A percentile compares a stretch with the other conserved stretches of the same genome.
Evolutionary conservation across 2,888 invertebrate species (phyloP).

Genomic region (Ctenicera cuprea): DNA sequence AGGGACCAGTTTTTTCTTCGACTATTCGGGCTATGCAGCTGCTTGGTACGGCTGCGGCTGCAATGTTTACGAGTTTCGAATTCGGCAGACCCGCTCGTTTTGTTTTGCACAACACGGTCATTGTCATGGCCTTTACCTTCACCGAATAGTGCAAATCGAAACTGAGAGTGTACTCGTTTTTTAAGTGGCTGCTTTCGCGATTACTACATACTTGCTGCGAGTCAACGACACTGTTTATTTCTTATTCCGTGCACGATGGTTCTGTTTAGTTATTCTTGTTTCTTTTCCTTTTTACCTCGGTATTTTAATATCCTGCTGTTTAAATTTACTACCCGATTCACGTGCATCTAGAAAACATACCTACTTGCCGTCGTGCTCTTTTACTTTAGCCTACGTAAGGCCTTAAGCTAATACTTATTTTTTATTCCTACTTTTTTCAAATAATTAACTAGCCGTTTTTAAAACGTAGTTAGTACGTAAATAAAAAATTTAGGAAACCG

Average conservation of each 20-base stretch:
- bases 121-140: constrained; percentile 71
- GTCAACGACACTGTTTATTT: constrained; percentile 64
- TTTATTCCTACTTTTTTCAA: too few species aligned
- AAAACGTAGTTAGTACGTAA: too few species aligned
- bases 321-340: constrained; percentile 12
- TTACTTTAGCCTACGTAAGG: too few species aligned
- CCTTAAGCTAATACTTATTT: too few species aligned
- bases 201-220: constrained; percentile 62
- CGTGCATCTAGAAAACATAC: neutral
- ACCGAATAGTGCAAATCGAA: constrained; percentile 69
- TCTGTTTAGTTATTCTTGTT: constrained; percentile 11
- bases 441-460: too few species aligned
- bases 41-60: constrained; percentile 34
- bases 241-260: constrained; percentile 56
- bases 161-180: constrained; percentile 69
- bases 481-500: too few species aligned
- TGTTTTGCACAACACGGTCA: constrained; percentile 64
- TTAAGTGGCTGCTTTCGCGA: constrained; percentile 63
- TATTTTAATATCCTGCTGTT: constrained; percentile 6
- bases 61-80: constrained; percentile 41
- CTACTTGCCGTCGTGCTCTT: neutral
- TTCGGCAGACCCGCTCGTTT: constrained; percentile 47
- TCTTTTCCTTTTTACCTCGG: neutral
- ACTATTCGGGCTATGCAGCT: constrained; percentile 48
- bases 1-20: constrained; percentile 50